A percentile compares a stretch with the other conserved stretches of the same genome.
phyloP scores from a whole-genome alignment of 2,888 invertebrate genomes.

The Platerodrilus igneus region DNA sequence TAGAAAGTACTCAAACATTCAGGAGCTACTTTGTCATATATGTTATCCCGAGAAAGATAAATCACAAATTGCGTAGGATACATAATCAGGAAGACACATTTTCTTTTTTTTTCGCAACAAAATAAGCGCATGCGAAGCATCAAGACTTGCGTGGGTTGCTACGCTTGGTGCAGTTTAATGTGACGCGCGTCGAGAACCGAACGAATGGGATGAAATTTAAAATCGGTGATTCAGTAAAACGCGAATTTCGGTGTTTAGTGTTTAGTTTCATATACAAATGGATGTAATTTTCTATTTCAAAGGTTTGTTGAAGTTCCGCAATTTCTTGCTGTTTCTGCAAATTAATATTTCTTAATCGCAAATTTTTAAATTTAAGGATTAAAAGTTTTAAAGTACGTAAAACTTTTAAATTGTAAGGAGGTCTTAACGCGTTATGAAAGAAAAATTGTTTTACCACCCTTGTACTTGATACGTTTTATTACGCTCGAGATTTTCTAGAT shows the following conservation, averaged over 20 bases:
- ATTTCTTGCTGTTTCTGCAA: conserved; percentile 1
- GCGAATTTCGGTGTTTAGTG: conserved; percentile 16
- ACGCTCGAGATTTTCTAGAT: too few species aligned
- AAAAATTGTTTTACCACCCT: too few species aligned
- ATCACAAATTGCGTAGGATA: conserved; percentile 10
- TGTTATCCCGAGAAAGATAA: too few species aligned
- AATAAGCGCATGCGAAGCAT: conserved; percentile 18
- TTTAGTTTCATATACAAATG: conserved; percentile 14
- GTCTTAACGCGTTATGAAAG: too few species aligned
- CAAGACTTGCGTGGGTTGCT: conserved; percentile 16
- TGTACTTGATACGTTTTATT: too few species aligned
- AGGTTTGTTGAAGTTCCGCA: conserved; percentile 9
- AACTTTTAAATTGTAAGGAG: too few species aligned
- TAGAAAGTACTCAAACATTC: too few species aligned
- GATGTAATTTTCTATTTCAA: conserved; percentile 14
- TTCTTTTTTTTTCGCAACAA: conserved; percentile 10
- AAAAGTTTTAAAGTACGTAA: too few species aligned
- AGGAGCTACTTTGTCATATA: too few species aligned
- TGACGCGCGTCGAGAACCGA: conserved; percentile 20
- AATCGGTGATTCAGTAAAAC: conserved; percentile 13
- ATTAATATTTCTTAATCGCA: too few species aligned
- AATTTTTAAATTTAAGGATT: too few species aligned
- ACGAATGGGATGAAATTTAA: conserved; percentile 18
- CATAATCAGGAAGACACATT: conserved; percentile 8
- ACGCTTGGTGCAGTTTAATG: conserved; percentile 19